Conservation (phyloP, 2,888 invertebrate genomes). For the Pristionchus arcanus region DNA sequence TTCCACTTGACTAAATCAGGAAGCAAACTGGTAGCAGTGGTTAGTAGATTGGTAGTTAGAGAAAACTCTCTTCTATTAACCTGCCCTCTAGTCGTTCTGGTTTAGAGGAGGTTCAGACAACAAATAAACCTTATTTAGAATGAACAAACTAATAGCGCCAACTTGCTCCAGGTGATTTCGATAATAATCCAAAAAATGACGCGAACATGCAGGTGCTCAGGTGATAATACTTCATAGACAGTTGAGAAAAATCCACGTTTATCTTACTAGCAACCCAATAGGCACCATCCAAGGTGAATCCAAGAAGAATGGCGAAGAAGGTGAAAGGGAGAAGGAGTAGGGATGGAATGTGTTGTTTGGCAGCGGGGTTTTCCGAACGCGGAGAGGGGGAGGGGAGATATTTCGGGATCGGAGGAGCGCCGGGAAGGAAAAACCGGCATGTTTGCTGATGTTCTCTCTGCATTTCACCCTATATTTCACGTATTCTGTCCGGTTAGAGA, state of each 20-base stretch:
- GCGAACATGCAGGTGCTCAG: no score
- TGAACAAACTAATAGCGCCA: no score
- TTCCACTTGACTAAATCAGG: background rate
- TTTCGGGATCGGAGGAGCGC: constrained; percentile 7
- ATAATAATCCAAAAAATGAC: no score
- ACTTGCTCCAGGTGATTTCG: no score
- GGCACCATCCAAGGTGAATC: background rate
- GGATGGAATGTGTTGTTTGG: constrained; percentile 34
- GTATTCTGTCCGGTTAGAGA: background rate
- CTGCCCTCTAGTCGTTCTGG: background rate
- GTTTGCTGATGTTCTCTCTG: constrained; percentile 13
- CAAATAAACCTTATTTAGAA: no score
- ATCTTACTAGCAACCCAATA: no score
- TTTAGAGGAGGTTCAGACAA: background rate
- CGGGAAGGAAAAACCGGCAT: background rate
- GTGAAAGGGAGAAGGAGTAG: constrained; percentile 14
- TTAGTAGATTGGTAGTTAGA: background rate
- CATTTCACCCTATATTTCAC: background rate
- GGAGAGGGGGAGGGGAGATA: background rate
- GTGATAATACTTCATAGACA: no score
- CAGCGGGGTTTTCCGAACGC: constrained; percentile 23
- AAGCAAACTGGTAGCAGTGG: constrained; percentile 9
- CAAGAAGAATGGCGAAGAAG: background rate
- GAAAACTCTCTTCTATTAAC: background rate
- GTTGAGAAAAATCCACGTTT: no score